phyloP scores from a whole-genome alignment of 2,113 vertebrate genomes.

The Centropristis striata region DNA sequence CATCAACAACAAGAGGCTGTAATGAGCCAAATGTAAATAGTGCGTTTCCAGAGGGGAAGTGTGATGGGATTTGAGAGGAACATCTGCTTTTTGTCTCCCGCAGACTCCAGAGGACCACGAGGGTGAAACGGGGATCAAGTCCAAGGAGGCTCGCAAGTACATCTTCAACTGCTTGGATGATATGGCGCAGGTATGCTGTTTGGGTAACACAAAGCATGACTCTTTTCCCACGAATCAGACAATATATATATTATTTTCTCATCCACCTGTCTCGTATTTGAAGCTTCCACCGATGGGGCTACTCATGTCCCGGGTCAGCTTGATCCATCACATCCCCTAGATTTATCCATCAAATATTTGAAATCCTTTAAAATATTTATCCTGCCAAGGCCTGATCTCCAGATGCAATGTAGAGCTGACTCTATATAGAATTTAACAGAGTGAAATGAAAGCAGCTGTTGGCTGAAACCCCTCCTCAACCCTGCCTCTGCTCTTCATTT shows the following conservation, averaged over 20 bases:
- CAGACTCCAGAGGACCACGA: constrained; percentile 97
- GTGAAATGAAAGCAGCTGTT: constrained; percentile 75
- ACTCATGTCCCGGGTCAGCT: constrained; percentile 33
- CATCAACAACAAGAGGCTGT: constrained; percentile 75
- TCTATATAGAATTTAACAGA: constrained; percentile 43
- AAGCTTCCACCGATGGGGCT: neutral
- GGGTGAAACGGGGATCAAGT: constrained; percentile 96
- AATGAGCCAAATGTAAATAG: constrained; percentile 83
- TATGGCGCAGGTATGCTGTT: constrained; percentile 93
- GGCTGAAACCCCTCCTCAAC: constrained; percentile 20
- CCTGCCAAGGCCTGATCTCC: constrained; percentile 54
- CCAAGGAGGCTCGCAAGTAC: constrained; percentile 97
- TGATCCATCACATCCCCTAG: constrained; percentile 55
- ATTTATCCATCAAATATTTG: constrained; percentile 68
- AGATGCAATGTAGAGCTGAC: constrained; percentile 36
- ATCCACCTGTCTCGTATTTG: constrained; percentile 10
- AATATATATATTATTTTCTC: neutral
- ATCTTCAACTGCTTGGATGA: constrained; percentile 99
- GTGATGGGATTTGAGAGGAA: constrained; percentile 68
- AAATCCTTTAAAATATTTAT: constrained; percentile 71
- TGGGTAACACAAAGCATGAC: neutral
- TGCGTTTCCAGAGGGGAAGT: constrained; percentile 76
- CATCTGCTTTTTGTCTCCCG: constrained; percentile 81
- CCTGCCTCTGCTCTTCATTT: constrained; percentile 65
- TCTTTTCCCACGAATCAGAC: neutral